A percentile compares a stretch with the other conserved stretches of the same genome.
phyloP scores from a whole-genome alignment of 2,113 vertebrate species.

The Ceyx margarethae region DNA sequence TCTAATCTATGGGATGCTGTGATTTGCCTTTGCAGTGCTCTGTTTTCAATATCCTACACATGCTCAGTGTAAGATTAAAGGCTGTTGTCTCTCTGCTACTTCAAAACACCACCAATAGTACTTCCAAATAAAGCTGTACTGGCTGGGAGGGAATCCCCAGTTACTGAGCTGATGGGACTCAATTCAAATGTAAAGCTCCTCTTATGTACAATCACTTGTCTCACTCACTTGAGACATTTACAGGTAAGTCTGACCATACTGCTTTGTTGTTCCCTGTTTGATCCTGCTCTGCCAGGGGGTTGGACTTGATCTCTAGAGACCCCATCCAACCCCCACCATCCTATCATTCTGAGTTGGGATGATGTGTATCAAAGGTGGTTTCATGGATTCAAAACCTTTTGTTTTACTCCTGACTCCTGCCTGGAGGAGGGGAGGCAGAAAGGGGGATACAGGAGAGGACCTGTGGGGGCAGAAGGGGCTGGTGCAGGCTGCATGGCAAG shows the following conservation, averaged over 20 bases:
- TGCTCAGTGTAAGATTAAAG: neutral
- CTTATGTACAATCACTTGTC: neutral
- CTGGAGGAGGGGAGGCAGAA: neutral
- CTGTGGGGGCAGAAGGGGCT: neutral
- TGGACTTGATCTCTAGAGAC: no score
- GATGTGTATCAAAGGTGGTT: fast-evolving
- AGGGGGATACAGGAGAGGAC: neutral
- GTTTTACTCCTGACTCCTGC: neutral
- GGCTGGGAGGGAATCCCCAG: neutral
- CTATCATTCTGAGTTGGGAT: neutral
- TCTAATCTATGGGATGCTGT: neutral
- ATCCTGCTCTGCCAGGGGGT: no score
- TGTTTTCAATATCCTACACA: neutral
- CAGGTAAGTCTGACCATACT: neutral
- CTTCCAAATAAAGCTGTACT: neutral
- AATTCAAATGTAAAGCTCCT: neutral
- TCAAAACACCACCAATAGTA: neutral
- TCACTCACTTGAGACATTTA: neutral
- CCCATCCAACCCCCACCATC: no score
- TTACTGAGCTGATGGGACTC: neutral
- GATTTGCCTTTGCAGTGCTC: neutral
- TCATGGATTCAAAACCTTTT: neutral
- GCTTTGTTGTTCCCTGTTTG: neutral
- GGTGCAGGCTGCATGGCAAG: neutral
- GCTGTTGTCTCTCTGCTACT: neutral